These are phyloP conservation scores for Lutjanus erythropterus DNA, from an alignment of 2,113 vertebrate genomes.

Conservation along the genomic window DNA sequence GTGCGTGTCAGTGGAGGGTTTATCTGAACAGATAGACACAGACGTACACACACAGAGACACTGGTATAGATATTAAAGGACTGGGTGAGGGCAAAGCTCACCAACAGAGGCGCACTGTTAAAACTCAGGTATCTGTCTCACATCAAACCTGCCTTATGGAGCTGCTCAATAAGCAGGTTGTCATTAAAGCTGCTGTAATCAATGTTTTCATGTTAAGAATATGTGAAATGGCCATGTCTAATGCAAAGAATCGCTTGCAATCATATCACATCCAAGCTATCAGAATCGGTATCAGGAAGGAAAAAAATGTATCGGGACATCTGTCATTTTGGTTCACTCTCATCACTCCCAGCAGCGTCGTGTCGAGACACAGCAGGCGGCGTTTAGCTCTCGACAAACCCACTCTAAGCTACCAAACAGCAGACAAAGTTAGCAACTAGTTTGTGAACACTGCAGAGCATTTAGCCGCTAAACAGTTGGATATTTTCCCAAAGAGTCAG, in stretches of 20 bases:
- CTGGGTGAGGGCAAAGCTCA: background rate
- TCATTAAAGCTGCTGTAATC: background rate
- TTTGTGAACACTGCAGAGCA: background rate
- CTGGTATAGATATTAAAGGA: conserved; percentile 7
- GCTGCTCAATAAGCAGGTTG: background rate
- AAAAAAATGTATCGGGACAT: too few species aligned
- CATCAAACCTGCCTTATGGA: conserved; percentile 5
- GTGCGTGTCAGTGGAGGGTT: conserved; percentile 36
- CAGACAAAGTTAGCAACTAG: too few species aligned
- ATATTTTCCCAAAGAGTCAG: too few species aligned
- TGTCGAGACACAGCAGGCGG: too few species aligned
- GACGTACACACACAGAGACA: conserved; percentile 6
- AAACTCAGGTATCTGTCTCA: background rate
- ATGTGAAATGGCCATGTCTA: background rate
- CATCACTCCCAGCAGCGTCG: too few species aligned
- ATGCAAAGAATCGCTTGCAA: too few species aligned
- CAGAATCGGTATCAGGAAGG: too few species aligned
- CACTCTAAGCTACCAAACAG: too few species aligned
- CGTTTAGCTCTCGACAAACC: too few species aligned
- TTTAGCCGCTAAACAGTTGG: background rate
- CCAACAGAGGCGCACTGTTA: background rate
- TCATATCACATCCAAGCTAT: too few species aligned
- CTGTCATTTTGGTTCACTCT: background rate
- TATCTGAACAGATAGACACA: conserved; percentile 48
- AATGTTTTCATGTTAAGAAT: background rate